phyloP scores from a whole-genome alignment of 2,888 invertebrate genomes.

The Parthenolecanium corni region DNA sequence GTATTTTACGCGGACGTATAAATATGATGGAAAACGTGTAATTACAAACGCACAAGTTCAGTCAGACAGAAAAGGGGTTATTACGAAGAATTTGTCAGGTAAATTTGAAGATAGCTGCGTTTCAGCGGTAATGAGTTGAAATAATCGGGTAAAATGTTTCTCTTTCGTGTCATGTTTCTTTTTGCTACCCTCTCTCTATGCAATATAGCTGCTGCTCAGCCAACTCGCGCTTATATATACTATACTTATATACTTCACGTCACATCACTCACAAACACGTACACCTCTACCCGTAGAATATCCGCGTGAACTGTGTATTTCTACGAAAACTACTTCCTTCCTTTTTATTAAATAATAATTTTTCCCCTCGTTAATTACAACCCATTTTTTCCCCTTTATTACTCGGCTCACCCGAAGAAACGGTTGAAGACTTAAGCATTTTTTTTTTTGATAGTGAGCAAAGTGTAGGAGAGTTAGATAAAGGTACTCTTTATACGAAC shows the following conservation, averaged over 20 bases:
- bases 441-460: too few species aligned
- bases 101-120: not conserved
- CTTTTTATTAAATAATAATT: not conserved
- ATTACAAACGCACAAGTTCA: not conserved
- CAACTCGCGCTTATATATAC: too few species aligned
- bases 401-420: too few species aligned
- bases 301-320: not conserved
- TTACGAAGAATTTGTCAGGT: not conserved
- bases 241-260: not conserved
- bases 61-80: not conserved
- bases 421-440: too few species aligned
- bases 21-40: not conserved
- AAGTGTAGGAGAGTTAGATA: too few species aligned
- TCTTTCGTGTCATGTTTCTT: not conserved
- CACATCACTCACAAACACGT: conserved; percentile 1
- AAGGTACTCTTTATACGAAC: too few species aligned
- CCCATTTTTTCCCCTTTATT: too few species aligned
- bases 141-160: not conserved
- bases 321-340: not conserved
- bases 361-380: not conserved
- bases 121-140: not conserved
- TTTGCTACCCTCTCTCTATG: not conserved
- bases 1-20: too few species aligned
- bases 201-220: too few species aligned
- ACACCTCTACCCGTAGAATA: not conserved